Evolutionary conservation across 1,140 invertebrate species (phyloP).

Genomic region (Neodiprion lecontei): DNA sequence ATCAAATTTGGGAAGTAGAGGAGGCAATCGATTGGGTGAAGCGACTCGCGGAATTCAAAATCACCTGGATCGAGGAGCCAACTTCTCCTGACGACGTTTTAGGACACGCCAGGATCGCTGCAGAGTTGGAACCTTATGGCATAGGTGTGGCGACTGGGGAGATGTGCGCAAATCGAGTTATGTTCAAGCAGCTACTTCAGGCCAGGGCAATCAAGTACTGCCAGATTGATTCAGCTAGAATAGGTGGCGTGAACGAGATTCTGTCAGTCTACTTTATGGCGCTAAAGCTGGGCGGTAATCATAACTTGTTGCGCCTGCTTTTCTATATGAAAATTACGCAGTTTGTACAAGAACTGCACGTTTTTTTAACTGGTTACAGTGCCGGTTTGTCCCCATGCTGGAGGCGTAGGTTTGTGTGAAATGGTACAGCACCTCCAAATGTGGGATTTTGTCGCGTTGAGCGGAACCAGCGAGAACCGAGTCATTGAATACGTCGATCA

Average conservation of each 20-base stretch:
- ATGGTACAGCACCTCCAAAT: constrained; percentile 92
- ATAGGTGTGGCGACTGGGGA: constrained; percentile 92
- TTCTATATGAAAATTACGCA: constrained; percentile 5
- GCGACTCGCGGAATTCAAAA: constrained; percentile 74
- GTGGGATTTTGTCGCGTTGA: constrained; percentile 84
- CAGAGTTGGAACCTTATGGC: constrained; percentile 69
- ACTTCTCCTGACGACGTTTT: constrained; percentile 91
- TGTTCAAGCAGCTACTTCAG: constrained; percentile 92
- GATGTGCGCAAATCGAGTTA: constrained; percentile 88
- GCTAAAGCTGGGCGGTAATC: constrained; percentile 71
- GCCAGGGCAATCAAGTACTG: constrained; percentile 82
- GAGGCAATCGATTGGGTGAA: constrained; percentile 89
- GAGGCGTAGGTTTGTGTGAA: constrained; percentile 91
- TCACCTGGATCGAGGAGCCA: constrained; percentile 92
- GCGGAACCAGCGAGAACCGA: constrained; percentile 72
- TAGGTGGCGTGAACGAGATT: constrained; percentile 90
- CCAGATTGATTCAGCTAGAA: constrained; percentile 88
- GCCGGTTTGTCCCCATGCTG: constrained; percentile 92
- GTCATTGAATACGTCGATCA: constrained; percentile 89
- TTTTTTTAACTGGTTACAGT: constrained; percentile 64
- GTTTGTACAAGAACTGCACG: constrained; percentile 10
- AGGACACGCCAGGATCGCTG: constrained; percentile 79
- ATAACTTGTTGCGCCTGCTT: constrained; percentile 8
- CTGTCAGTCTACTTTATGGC: constrained; percentile 90
- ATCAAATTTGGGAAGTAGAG: constrained; percentile 89